These are phyloP conservation scores for Pipistrellus pygmaeus DNA, from an alignment of 2,797 vertebrate species.

Conservation along the genomic window DNA sequence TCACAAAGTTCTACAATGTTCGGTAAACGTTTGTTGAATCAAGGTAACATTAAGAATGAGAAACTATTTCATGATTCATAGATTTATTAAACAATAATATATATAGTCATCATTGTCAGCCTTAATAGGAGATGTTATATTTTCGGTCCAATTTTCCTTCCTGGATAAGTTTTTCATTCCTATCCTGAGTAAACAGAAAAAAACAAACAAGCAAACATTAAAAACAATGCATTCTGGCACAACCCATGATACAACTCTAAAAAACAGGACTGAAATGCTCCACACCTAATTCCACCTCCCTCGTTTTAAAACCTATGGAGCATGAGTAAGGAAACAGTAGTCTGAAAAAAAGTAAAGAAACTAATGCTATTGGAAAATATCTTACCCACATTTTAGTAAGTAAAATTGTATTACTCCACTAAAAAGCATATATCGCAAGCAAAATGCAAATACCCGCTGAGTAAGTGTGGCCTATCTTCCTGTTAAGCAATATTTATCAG, in stretches of 20 bases:
- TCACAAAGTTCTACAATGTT: background rate
- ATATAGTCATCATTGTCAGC: conserved; percentile 43
- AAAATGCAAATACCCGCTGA: conserved; percentile 34
- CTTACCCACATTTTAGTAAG: conserved; percentile 8
- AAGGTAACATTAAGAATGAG: conserved; percentile 63
- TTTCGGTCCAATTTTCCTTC: conserved; percentile 90
- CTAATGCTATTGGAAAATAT: conserved; percentile 8
- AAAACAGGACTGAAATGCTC: conserved; percentile 49
- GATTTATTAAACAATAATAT: conserved; percentile 83
- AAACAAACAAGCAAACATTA: background rate
- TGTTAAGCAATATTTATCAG: conserved; percentile 5
- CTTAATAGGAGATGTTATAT: conserved; percentile 88
- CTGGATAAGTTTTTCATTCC: conserved; percentile 89
- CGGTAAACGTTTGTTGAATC: conserved; percentile 19
- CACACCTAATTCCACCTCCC: conserved; percentile 14
- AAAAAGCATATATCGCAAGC: conserved; percentile 4
- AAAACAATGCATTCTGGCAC: conserved; percentile 49
- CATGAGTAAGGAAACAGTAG: background rate
- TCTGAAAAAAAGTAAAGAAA: conserved; percentile 48
- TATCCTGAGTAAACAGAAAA: conserved; percentile 89
- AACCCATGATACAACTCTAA: conserved; percentile 15
- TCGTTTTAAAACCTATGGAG: background rate
- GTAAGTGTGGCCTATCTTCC: conserved; percentile 23
- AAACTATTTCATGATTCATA: conserved; percentile 60
- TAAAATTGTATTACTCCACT: conserved; percentile 18